Percentiles rank a stretch among this genome's conserved stretches.
phyloP scores from a whole-genome alignment of 2,888 invertebrate species.

The Phania funesta region DNA sequence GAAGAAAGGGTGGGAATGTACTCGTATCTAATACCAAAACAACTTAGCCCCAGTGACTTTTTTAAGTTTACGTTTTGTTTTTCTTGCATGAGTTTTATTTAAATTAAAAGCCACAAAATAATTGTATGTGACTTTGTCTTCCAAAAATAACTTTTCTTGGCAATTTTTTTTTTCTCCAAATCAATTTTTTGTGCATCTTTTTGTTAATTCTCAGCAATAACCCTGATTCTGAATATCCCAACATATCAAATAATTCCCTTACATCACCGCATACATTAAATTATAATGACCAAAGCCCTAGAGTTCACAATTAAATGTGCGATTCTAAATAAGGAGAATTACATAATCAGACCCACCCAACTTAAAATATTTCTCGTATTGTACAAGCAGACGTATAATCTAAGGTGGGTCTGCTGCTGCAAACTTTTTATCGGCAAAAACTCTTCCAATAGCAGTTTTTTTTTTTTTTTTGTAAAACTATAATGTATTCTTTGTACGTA shows the following conservation, averaged over 20 bases:
- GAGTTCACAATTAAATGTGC: slow-evolving; percentile 27
- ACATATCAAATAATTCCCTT: slow-evolving; percentile 19
- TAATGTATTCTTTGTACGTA: neutral
- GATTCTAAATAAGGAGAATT: slow-evolving; percentile 47
- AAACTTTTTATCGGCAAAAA: slow-evolving; percentile 10
- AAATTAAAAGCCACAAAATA: too few relatives aligned
- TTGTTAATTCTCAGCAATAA: too few relatives aligned
- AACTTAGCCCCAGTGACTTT: too few relatives aligned
- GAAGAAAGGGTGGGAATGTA: too few relatives aligned
- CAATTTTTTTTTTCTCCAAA: too few relatives aligned
- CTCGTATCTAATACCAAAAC: too few relatives aligned
- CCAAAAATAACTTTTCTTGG: too few relatives aligned
- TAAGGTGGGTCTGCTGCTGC: slow-evolving; percentile 37
- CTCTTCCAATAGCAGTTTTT: neutral
- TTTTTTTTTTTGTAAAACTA: neutral
- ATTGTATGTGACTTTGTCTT: too few relatives aligned
- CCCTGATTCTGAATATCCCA: too few relatives aligned
- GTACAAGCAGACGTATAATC: neutral
- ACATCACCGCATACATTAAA: slow-evolving; percentile 18
- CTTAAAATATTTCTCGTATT: slow-evolving; percentile 4
- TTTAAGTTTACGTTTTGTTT: too few relatives aligned
- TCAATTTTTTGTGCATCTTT: too few relatives aligned
- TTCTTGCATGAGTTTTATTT: too few relatives aligned
- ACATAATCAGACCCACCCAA: slow-evolving; percentile 48
- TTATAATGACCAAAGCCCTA: slow-evolving; percentile 32